Evolutionary conservation across 2,113 vertebrate species (phyloP).

Genomic region (Stigmatopora nigra): DNA sequence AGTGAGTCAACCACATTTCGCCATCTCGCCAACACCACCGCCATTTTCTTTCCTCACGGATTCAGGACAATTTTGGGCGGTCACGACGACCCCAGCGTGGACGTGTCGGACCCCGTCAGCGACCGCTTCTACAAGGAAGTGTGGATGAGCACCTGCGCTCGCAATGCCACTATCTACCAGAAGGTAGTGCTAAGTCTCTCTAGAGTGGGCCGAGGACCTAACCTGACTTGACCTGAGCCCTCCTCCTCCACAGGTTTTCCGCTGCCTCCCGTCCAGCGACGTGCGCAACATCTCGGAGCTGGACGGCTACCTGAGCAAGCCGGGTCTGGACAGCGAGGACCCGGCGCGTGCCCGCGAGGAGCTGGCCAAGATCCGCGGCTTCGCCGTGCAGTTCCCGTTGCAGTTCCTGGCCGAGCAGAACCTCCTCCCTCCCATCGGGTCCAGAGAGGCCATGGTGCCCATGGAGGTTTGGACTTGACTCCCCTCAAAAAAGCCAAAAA

Average conservation of each 20-base stretch:
- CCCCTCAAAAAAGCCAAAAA: too few relatives aligned
- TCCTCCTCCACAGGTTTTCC: conserved; percentile 82
- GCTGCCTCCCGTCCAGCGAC: conserved; percentile 88
- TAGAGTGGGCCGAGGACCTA: too few relatives aligned
- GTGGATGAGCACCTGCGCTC: conserved; percentile 83
- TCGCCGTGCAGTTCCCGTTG: conserved; percentile 92
- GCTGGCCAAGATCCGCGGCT: conserved; percentile 88
- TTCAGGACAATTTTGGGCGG: conserved; percentile 80
- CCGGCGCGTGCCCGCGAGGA: conserved; percentile 79
- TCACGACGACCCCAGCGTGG: conserved; percentile 66
- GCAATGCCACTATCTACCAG: conserved; percentile 91
- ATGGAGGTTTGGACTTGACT: conserved; percentile 94
- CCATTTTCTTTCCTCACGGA: too few relatives aligned
- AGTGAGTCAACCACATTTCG: too few relatives aligned
- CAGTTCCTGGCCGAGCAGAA: conserved; percentile 84
- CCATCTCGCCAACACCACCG: too few relatives aligned
- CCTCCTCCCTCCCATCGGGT: conserved; percentile 87
- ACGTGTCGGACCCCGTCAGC: conserved; percentile 85
- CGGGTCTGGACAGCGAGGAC: conserved; percentile 76
- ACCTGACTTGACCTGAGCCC: too few relatives aligned
- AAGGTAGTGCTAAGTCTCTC: conserved; percentile 16
- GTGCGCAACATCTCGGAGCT: conserved; percentile 81
- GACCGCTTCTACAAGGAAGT: conserved; percentile 96
- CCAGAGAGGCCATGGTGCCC: conserved; percentile 93
- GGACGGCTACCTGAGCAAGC: conserved; percentile 77